Evolutionary conservation across 2,888 invertebrate genomes (phyloP), one percentile per base, ranked within the genome.

Genomic region (Kryphioiulus occultus): DNA sequence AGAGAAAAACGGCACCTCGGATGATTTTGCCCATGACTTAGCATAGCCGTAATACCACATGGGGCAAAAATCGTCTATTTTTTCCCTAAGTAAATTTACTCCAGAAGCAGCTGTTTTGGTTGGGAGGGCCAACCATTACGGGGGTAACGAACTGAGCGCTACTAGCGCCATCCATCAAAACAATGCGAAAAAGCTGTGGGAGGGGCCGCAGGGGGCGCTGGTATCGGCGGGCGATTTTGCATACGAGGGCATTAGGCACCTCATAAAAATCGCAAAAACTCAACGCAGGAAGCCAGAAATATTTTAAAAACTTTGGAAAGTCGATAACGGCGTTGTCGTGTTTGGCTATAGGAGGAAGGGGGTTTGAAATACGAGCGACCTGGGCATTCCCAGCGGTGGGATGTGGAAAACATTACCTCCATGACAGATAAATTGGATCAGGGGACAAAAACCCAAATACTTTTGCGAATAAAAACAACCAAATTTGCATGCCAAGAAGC

Each of bases 131-230:
- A 68, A 68, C 22, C 68, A 68, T 68, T 68, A 26, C 22, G 68
- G 68, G 68, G 68, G 68, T 68, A 68, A 68, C 78, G 78, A 78
- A 78, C 78, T 30, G 15, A 17, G 9, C 78, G 30, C 30, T 78
- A 32, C 78, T 78, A 78, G 78, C 78, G 78, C 30, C 78, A 78
- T 78, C 78, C 78, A 78, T 78, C 78, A 78, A 78, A 78, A 78
- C 78, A 78, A 78, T 78, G 30, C 30, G 78, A 78, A 78, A 78
- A 68, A 53, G 53, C 53, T 53, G 53, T 53, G 53, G 53, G 53
- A 53, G 53, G 53, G 53, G 26, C 30, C 26, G 30, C 78, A 78
- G 30, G 78, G 78, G 78, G 78, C 78, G 78, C 30, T 78, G 1
- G 30, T 17, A 30, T 78, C 68, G 26, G 26, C 68, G 26, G 68